phyloP scores from a whole-genome alignment of 2,888 invertebrate genomes.

The Unio pictorum region DNA sequence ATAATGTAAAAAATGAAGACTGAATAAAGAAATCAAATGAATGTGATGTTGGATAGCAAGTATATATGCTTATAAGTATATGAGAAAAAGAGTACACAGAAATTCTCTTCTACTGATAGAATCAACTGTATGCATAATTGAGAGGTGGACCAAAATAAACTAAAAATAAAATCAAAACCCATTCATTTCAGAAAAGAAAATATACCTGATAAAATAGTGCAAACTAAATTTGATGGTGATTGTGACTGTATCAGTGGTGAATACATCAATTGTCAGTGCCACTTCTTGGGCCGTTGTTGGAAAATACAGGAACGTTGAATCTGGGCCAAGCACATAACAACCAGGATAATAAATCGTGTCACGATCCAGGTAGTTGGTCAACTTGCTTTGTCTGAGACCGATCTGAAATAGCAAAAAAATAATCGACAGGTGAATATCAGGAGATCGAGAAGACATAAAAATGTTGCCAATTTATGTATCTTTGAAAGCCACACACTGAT shows the following conservation, averaged over 20 bases:
- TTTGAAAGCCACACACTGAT: not conserved
- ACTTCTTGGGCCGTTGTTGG: slow-evolving; percentile 41
- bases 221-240: slow-evolving; percentile 33
- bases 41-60: too few relatives aligned
- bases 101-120: too few relatives aligned
- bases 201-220: slow-evolving; percentile 52
- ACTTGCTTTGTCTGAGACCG: slow-evolving; percentile 41
- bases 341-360: slow-evolving; percentile 44
- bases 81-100: too few relatives aligned
- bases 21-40: too few relatives aligned
- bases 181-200: not conserved
- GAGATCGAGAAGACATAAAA: not conserved
- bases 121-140: too few relatives aligned
- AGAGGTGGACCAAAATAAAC: too few relatives aligned
- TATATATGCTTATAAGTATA: too few relatives aligned
- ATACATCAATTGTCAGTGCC: slow-evolving; percentile 26
- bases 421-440: too few relatives aligned
- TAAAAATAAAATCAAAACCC: not conserved
- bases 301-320: slow-evolving; percentile 41
- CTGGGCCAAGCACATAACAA: slow-evolving; percentile 55
- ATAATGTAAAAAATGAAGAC: too few relatives aligned
- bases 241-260: slow-evolving; percentile 41
- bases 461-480: not conserved
- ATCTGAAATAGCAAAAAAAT: slow-evolving; percentile 26
- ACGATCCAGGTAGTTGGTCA: slow-evolving; percentile 40